Conservation (phyloP, 2,113 vertebrate species). For the Trematomus loennbergii region DNA sequence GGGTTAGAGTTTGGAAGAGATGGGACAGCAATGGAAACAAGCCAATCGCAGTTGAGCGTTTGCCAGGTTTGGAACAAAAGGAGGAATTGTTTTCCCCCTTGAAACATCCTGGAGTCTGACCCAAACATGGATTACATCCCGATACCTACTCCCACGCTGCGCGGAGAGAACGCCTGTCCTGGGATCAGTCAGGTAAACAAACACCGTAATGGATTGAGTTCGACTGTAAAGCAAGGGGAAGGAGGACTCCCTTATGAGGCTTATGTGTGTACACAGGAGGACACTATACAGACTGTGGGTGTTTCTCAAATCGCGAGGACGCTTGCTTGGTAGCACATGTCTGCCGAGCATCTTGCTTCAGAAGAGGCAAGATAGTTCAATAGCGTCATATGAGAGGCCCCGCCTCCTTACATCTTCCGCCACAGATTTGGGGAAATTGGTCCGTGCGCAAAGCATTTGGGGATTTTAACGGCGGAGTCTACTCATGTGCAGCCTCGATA, state of each 20-base stretch:
- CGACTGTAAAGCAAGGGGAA: background rate
- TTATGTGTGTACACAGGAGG: background rate
- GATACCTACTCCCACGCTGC: conserved; percentile 11
- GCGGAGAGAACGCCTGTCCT: background rate
- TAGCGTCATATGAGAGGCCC: too few relatives aligned
- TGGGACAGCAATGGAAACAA: conserved; percentile 23
- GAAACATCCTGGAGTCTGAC: conserved; percentile 20
- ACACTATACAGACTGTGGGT: too few relatives aligned
- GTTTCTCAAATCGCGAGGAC: too few relatives aligned
- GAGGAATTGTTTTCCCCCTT: conserved; percentile 9
- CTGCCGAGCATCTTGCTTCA: too few relatives aligned
- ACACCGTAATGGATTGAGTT: conserved; percentile 22
- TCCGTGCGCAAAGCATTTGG: too few relatives aligned
- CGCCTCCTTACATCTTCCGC: too few relatives aligned
- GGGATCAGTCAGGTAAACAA: background rate
- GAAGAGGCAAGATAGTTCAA: too few relatives aligned
- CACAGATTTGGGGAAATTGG: too few relatives aligned
- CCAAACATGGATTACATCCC: conserved; percentile 16
- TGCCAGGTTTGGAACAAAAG: conserved; percentile 17
- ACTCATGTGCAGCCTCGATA: too few relatives aligned
- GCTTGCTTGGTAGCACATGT: too few relatives aligned
- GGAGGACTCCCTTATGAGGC: background rate
- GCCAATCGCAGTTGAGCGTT: conserved; percentile 9
- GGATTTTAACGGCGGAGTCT: too few relatives aligned
- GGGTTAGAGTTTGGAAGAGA: conserved; percentile 16